These are phyloP conservation scores for Tiliacea citrago DNA, from an alignment of 2,888 invertebrate species.

Conservation along the genomic window DNA sequence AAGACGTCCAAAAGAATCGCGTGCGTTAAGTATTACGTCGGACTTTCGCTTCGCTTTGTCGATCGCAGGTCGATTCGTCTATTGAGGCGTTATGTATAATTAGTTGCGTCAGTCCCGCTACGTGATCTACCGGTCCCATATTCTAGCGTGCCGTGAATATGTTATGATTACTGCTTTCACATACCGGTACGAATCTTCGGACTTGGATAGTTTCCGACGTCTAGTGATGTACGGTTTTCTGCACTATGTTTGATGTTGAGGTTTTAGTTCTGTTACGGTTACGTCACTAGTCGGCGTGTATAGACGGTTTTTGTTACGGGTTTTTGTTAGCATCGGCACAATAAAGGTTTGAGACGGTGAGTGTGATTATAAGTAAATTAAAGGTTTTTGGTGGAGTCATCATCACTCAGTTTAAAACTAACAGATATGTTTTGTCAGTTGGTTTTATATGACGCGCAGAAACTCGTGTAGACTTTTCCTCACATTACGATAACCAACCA, in stretches of 20 bases:
- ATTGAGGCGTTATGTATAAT: conserved; percentile 85
- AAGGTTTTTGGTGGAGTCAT: conserved; percentile 15
- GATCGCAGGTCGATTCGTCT: conserved; percentile 74
- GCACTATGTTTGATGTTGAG: conserved; percentile 18
- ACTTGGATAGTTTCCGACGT: conserved; percentile 55
- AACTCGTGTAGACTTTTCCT: not conserved
- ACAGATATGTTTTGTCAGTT: not conserved
- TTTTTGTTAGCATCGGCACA: conserved; percentile 26
- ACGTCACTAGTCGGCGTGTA: conserved; percentile 18
- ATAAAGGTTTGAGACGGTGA: conserved; percentile 6
- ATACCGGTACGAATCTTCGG: conserved; percentile 78
- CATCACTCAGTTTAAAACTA: not conserved
- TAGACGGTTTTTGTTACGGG: conserved; percentile 30
- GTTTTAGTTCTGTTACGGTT: conserved; percentile 19
- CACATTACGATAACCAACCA: not conserved
- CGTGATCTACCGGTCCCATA: conserved; percentile 81
- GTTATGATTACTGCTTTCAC: conserved; percentile 86
- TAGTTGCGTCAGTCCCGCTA: conserved; percentile 88
- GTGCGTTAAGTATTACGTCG: conserved; percentile 75
- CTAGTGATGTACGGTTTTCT: conserved; percentile 41
- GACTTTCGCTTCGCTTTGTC: conserved; percentile 81
- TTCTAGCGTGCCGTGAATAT: conserved; percentile 85
- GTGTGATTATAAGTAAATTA: conserved; percentile 32
- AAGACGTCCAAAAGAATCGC: conserved; percentile 49
- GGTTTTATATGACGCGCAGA: not conserved